These are phyloP conservation scores for Drosophila navojoa DNA, from an alignment of 1,140 invertebrate genomes.

Conservation along the genomic window DNA sequence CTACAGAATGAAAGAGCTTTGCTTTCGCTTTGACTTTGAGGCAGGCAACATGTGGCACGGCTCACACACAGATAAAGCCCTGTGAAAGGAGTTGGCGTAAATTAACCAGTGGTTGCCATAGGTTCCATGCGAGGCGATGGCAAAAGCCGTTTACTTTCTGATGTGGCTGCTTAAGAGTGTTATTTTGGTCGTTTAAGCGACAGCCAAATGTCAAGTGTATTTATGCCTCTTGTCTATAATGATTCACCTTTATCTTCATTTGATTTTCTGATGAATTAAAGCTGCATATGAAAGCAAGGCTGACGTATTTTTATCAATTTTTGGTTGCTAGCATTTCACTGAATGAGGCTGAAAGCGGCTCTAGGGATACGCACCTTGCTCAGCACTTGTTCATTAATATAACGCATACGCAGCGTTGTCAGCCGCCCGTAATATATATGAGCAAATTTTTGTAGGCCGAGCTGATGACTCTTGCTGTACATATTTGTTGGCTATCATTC, in stretches of 20 bases:
- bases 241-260: no score
- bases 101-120: constrained; percentile 4
- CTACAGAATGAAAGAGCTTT: constrained; percentile 8
- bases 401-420: constrained; percentile 47
- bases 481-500: constrained; percentile 52
- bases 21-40: constrained; percentile 24
- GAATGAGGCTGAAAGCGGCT: constrained; percentile 13
- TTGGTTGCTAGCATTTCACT: no score
- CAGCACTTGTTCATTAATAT: constrained; percentile 46
- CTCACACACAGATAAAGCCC: constrained; percentile 26
- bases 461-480: constrained; percentile 26
- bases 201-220: neutral
- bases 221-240: neutral
- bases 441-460: constrained; percentile 25
- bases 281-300: no score
- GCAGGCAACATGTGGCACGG: constrained; percentile 26
- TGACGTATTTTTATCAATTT: no score
- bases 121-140: neutral
- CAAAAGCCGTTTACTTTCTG: neutral
- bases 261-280: no score
- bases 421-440: constrained; percentile 33
- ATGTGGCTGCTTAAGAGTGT: neutral
- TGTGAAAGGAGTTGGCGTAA: constrained; percentile 1
- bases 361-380: neutral
- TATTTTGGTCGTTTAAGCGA: neutral